Evolutionary conservation across 2,113 vertebrate species (phyloP).

Genomic region (Ammospiza caudacuta): DNA sequence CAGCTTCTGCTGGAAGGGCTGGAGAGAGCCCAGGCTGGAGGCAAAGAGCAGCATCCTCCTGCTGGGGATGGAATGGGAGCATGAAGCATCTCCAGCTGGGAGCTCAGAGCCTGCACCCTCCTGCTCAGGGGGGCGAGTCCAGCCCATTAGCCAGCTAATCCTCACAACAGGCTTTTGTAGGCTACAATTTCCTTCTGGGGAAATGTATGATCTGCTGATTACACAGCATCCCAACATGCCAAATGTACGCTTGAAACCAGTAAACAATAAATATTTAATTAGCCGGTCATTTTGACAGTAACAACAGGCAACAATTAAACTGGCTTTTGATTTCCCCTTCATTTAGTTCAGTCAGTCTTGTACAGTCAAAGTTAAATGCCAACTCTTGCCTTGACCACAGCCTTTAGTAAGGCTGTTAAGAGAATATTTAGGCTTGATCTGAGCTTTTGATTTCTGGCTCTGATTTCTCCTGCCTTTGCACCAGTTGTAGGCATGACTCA

Average conservation of each 20-base stretch:
- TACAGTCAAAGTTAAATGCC: neutral
- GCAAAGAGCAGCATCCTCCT: neutral
- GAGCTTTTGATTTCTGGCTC: slow-evolving; percentile 35
- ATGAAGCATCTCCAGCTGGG: slow-evolving; percentile 26
- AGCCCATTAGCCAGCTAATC: slow-evolving; percentile 46
- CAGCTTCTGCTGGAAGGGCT: slow-evolving; percentile 24
- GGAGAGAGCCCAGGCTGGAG: neutral
- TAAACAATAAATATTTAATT: slow-evolving; percentile 73
- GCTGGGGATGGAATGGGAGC: neutral
- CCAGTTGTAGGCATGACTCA: neutral
- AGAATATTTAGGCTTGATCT: slow-evolving; percentile 47
- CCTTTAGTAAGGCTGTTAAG: neutral
- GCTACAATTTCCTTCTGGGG: slow-evolving; percentile 26
- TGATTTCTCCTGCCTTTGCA: neutral
- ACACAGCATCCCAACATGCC: slow-evolving; percentile 37
- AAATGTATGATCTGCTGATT: slow-evolving; percentile 55
- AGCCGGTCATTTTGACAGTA: slow-evolving; percentile 54
- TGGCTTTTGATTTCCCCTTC: slow-evolving; percentile 59
- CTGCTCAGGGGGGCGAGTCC: neutral
- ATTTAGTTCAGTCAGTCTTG: slow-evolving; percentile 48
- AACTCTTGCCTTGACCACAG: slow-evolving; percentile 8
- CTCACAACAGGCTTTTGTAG: slow-evolving; percentile 54
- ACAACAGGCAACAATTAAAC: slow-evolving; percentile 59
- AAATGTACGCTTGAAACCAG: slow-evolving; percentile 52
- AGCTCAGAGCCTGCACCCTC: neutral